Evolutionary conservation across 2,888 invertebrate species (phyloP).

Genomic region (Cataglyphis rosenhaueri): DNA sequence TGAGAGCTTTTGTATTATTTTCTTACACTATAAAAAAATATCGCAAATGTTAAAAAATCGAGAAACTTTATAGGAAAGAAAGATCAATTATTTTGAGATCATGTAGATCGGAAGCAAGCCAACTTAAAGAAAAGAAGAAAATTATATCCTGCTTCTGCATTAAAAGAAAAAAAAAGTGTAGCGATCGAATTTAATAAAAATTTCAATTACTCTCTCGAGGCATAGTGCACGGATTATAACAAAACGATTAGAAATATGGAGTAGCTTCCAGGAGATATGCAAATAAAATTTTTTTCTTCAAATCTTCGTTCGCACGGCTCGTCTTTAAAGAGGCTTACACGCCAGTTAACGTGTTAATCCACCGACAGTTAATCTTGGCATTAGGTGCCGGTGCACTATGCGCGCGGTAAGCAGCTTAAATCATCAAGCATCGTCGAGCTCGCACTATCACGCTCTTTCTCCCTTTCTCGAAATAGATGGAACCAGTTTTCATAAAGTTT

Average conservation of each 20-base stretch:
- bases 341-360: constrained; percentile 75
- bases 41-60: not conserved
- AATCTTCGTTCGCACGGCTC: constrained; percentile 19
- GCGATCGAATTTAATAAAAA: constrained; percentile 9
- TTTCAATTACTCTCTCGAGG: not conserved
- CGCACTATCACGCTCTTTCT: constrained; percentile 26
- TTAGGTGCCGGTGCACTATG: constrained; percentile 58
- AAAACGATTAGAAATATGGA: constrained; percentile 26
- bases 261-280: not conserved
- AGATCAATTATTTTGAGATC: not conserved
- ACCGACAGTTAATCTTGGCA: constrained; percentile 69
- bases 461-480: constrained; percentile 34
- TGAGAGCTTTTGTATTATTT: not conserved
- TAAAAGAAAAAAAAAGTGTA: not conserved
- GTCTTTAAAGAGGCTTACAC: constrained; percentile 56
- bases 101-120: not conserved
- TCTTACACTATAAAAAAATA: not conserved
- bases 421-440: constrained; percentile 67
- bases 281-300: constrained; percentile 12
- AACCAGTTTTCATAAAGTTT: constrained; percentile 61
- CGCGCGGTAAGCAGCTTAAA: constrained; percentile 72
- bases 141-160: constrained; percentile 2
- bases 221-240: not conserved
- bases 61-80: not conserved
- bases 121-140: not conserved